Base-by-base conservation (phyloP, 2,113 vertebrate genomes). In the Ondatra zibethicus region DNA sequence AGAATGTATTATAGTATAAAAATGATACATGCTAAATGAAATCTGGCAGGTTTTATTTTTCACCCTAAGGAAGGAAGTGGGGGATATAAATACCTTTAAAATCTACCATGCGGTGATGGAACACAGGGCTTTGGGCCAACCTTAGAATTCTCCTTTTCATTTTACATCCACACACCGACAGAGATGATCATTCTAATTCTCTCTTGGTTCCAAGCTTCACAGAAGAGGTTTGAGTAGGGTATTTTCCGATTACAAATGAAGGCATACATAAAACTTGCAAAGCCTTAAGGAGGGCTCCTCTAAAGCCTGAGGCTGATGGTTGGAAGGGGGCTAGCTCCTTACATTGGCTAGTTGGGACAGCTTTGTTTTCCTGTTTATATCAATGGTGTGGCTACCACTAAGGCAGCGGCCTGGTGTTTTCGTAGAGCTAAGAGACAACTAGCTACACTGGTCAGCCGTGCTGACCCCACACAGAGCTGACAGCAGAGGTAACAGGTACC, bases 401-500 rank as follows among this genome's bases (percentile, higher is more conserved):
- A 95, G 47, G 45, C 73, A 68, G 45, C 19, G 13, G 72, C 81
- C 90, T 77, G 84, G 33, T 63, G 73, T 87, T 96, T 86, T 87
- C 77, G 25, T 7, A 90, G 77, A 95, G 94, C 92, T 93, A 70
- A 96, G 73, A 89, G 31, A 66, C 92, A 77, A 42, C 77, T 96
- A 33, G 70, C 7, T 52, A 4, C 36, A 14, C 52, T 42, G 77
- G 76, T n/a, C n/a, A n/a, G 89, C 65, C n/a, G 2, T 70, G 93
- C 93, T 96, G 93, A 89, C 89, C 86, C 66, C 65, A 89, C 89
- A 86, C 96, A 92, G 86, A 66, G 91, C 93, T 80, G 89, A 91
- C 47, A 86, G 93, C 93, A 94, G 96, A 96, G 96, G 97, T 96
- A 94, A 70, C 55, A 70, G 85, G 95, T 88, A 97, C 96, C 97